Base-by-base conservation (phyloP, 23 tunicate genomes). In the Trididemnum clinides region DNA sequence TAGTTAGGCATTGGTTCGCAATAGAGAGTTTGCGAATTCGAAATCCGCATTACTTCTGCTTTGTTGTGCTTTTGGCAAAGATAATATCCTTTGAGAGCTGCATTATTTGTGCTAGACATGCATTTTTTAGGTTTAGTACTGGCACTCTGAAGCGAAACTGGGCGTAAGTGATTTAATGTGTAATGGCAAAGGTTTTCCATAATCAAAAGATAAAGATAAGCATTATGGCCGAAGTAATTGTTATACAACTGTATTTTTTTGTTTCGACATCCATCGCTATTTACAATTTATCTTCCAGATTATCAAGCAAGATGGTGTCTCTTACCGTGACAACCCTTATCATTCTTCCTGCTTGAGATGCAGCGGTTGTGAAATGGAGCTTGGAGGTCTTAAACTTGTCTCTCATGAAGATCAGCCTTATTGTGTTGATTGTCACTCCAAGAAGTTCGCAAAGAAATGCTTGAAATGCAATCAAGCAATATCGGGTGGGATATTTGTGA, bases 371-470 rank as follows among this genome's bases (percentile, higher is more conserved):
- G 82, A 69, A 28, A 58, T 21, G 22, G 72, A 82, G 21, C 62
- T 94, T 23, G 88, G 90, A 1, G 83, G 82, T 25, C 85, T 81
- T 37, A 84, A 94, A 72, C 86, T 94, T 33, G 88, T 91, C 4
- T 78, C 98, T 28, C 98, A 85, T 51, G 88, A 89, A 6, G 84
- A 94, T 18, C 34, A 71, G 51, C 94, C 94, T 3, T 94, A 85
- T 81, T 94, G 98, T 66, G 62, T 94, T 30, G 73, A 85, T 28
- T 94, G 98, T 77, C 94, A 94, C 88, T 62, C 74, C 25, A 80
- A 76, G 44, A 85, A 80, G 38, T 94, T 94, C 49, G 82, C 98
- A 5, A 94, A 94, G 89, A 94, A 94, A 65, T 94, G 98, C 58
- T 74, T 72, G 59, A 89, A 76, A 65, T 94, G 98, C 71, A 33